Base-by-base conservation (phyloP, 1,140 invertebrate genomes). In the Callitettix versicolor region DNA sequence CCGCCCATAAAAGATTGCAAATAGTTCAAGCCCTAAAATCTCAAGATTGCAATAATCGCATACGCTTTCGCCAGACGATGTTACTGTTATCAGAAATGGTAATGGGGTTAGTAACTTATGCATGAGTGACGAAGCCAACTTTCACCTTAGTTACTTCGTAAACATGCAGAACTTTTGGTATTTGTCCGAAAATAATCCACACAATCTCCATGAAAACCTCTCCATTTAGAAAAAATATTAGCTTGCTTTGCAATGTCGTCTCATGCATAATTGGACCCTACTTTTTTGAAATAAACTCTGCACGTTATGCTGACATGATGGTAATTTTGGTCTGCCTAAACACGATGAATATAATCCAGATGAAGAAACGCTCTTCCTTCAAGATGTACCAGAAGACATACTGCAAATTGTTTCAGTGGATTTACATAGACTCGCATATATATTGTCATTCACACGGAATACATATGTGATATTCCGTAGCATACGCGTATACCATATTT, bases 131-230 rank as follows among this genome's bases (percentile, higher is more conserved):
- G n/a, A n/a, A n/a, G 66, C 67, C 57, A 62, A 67, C 61, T 71
- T 68, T 53, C 58, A 65, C 53, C 55, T 68, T 21, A 62, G 60
- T 58, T 65, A 65, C 6, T 62, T 60, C 44, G 65, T 69, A 7
- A 69, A 67, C 57, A 66, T 64, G 41, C 63, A 69, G 55, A 68
- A 71, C 56, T 67, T 63, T 46, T 43, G 60, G 12, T 68, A 65
- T 57, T 67, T 60, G 65, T 57, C 58, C 49, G 41, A 24, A 11
- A 50, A 49, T 26, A 67, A 68, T 55, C 64, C 62, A 21, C 42
- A 63, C 9, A 9, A 30, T 30, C 26, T 30, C 9, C 26, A 30
- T 30, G 26, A 30, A 57, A 56, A 53, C 65, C 64, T 49, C 58
- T 70, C 24, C 67, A 69, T 62, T 62, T 62, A 38, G 59, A 53